Percentiles rank a stretch among this genome's conserved stretches.
phyloP scores from a whole-genome alignment of 2,888 invertebrate species.

The Gymnocheta viridis region DNA sequence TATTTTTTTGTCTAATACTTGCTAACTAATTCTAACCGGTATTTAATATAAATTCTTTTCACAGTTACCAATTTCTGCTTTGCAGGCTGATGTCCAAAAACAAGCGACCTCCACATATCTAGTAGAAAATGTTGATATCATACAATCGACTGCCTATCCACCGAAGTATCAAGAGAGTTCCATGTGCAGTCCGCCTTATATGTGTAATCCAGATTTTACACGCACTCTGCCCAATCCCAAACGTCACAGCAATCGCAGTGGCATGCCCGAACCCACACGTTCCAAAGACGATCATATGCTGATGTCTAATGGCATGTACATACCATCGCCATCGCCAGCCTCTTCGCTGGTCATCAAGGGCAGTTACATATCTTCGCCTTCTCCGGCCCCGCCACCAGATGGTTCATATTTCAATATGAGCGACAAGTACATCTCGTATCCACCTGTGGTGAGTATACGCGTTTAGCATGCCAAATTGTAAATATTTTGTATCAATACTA shows the following conservation, averaged over 20 bases:
- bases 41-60: conserved; percentile 51
- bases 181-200: conserved; percentile 79
- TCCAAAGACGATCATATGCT: conserved; percentile 81
- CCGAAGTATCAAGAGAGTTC: conserved; percentile 81
- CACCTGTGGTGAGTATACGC: conserved; percentile 79
- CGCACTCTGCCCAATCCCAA: conserved; percentile 80
- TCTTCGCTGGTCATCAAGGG: conserved; percentile 80
- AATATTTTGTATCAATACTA: conserved; percentile 61
- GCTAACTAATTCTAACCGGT: conserved; percentile 45
- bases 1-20: conserved; percentile 27
- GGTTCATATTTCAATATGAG: conserved; percentile 81
- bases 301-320: conserved; percentile 79
- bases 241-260: conserved; percentile 78
- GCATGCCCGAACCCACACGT: conserved; percentile 76
- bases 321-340: conserved; percentile 80
- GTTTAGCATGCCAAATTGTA: conserved; percentile 57
- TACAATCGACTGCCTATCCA: conserved; percentile 80
- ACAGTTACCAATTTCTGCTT: conserved; percentile 79
- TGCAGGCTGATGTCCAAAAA: conserved; percentile 80
- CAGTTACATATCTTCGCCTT: conserved; percentile 81
- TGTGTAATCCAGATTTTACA: conserved; percentile 79
- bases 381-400: conserved; percentile 80
- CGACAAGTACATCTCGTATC: conserved; percentile 81
- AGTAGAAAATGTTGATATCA: conserved; percentile 80
- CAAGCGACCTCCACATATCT: conserved; percentile 80